Percentiles rank a stretch among this genome's conserved stretches.
Evolutionary conservation across 2,888 invertebrate species (phyloP).

Genomic region (Melipona bicolor): DNA sequence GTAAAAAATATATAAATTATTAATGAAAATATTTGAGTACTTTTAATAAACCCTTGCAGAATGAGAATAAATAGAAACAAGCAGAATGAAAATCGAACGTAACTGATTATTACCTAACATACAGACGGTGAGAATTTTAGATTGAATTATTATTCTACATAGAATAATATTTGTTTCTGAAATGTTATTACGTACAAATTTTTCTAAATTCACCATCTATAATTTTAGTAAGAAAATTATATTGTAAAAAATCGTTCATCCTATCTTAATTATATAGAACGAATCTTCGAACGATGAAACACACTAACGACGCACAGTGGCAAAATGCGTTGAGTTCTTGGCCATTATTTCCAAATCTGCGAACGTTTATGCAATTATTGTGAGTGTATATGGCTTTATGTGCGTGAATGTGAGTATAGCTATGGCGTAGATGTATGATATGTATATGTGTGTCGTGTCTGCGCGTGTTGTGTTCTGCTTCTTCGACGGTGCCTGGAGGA

Average conservation of each 20-base stretch:
- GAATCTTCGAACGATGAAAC: background rate
- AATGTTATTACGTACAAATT: background rate
- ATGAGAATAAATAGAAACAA: background rate
- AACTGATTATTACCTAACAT: background rate
- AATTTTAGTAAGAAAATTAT: background rate
- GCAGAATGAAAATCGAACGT: background rate
- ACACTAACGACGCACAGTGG: background rate
- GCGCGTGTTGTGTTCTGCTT: too few relatives aligned
- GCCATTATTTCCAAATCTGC: slow-evolving; percentile 11
- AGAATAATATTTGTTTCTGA: slow-evolving; percentile 3
- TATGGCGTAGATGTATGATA: too few relatives aligned
- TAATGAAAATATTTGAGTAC: background rate
- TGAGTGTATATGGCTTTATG: too few relatives aligned
- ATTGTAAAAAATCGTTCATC: slow-evolving; percentile 8
- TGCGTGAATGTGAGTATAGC: too few relatives aligned
- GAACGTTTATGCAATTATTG: too few relatives aligned
- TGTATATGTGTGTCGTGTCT: too few relatives aligned
- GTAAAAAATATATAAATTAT: background rate
- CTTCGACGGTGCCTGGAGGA: too few relatives aligned
- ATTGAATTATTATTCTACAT: slow-evolving; percentile 1
- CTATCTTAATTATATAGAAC: slow-evolving; percentile 2
- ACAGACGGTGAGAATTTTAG: slow-evolving; percentile 4
- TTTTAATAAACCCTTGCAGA: too few relatives aligned
- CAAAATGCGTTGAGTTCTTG: too few relatives aligned
- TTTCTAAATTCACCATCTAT: background rate